These are phyloP conservation scores for Rhodophaea formosa DNA, from an alignment of 2,888 invertebrate species.

Conservation along the genomic window DNA sequence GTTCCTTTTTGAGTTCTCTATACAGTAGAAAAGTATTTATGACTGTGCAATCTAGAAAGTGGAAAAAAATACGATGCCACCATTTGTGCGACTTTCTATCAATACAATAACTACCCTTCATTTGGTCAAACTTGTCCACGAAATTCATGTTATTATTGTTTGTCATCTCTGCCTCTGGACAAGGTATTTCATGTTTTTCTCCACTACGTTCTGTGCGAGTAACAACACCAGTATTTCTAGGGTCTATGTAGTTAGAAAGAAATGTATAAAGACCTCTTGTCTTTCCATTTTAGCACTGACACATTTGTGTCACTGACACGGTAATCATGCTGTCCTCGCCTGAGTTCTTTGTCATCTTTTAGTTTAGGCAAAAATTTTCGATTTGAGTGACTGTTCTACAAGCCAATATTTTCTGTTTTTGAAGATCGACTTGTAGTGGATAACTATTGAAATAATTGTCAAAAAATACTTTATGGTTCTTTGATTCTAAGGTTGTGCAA, in stretches of 20 bases:
- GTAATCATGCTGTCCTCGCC: conserved; percentile 17
- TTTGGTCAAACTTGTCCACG: neutral
- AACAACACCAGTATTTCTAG: conserved; percentile 8
- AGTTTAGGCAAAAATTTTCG: neutral
- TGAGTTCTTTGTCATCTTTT: conserved; percentile 14
- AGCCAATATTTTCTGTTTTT: conserved; percentile 17
- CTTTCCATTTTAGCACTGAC: conserved; percentile 3
- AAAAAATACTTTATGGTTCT: conserved; percentile 22
- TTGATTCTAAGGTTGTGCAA: conserved; percentile 15
- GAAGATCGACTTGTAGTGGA: conserved; percentile 22
- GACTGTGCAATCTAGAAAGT: conserved; percentile 2
- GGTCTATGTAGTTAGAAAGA: conserved; percentile 10
- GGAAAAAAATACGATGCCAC: conserved; percentile 1
- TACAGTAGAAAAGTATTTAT: neutral
- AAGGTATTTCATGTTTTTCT: conserved; percentile 4
- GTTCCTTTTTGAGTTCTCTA: neutral
- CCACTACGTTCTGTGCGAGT: conserved; percentile 11
- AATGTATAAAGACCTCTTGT: conserved; percentile 4
- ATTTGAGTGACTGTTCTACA: conserved; percentile 22
- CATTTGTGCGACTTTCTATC: too few relatives aligned
- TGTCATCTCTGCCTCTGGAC: conserved; percentile 9
- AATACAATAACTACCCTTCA: neutral
- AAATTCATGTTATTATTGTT: conserved; percentile 9
- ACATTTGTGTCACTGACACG: conserved; percentile 7
- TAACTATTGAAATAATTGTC: conserved; percentile 26